Base-by-base conservation (phyloP, 1,140 invertebrate genomes). In the Nephotettix cincticeps region DNA sequence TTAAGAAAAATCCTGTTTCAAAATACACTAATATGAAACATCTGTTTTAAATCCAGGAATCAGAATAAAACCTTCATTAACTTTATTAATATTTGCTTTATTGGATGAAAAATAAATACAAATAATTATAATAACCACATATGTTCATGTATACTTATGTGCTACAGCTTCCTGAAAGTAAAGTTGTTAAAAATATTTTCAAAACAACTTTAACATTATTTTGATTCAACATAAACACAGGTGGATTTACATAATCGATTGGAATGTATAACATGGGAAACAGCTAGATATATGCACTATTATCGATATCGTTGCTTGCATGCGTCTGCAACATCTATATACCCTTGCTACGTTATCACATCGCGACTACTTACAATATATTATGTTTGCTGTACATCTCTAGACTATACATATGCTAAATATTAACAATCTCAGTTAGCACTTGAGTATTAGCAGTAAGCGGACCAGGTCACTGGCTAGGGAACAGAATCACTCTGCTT, bases 41-140 rank as follows among this genome's bases (percentile, higher is more conserved):
- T n/a, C n/a, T n/a, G n/a, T n/a, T n/a, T n/a, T n/a, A n/a, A n/a
- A n/a, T n/a, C n/a, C n/a, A n/a, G n/a, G n/a, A n/a, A n/a, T n/a
- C n/a, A n/a, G n/a, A n/a, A n/a, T n/a, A n/a, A n/a, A n/a, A n/a
- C n/a, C n/a, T n/a, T n/a, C n/a, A n/a, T n/a, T n/a, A n/a, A n/a
- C n/a, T n/a, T 36, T 9, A 61, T 28, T 29, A 21, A 21, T 61
- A 61, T 61, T 61, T 25, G 56, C 56, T 61, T 61, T 61, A 61
- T 61, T 61, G 56, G 27, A 27, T 61, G 56, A 61, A 61, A 61
- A 61, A 61, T 61, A 61, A 61, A 61, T 61, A 61, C 56, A 61
- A 61, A 29, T 25, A 61, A 29, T 61, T 27, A 61, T 54, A 43
- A 11, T 51, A 61, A 61, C 56, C 13, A 21, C 56, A 36, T 36